These are phyloP conservation scores for Pseudochirops cupreus DNA, from an alignment of 2,797 vertebrate genomes.

Conservation along the genomic window DNA sequence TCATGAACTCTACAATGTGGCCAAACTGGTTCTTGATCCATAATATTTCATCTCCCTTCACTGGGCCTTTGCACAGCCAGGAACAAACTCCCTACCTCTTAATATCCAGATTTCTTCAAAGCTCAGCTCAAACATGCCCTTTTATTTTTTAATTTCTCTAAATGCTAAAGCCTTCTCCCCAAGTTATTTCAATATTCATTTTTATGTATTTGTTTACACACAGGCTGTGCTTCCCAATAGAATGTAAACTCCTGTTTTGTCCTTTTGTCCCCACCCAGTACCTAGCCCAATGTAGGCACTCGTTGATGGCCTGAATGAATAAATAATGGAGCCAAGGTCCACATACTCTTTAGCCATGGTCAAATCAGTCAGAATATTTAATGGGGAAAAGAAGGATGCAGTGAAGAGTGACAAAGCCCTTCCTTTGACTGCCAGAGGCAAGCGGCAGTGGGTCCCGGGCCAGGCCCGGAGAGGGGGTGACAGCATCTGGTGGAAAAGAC, in stretches of 20 bases:
- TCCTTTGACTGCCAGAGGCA: conserved; percentile 80
- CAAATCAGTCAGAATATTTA: conserved; percentile 81
- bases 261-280: neutral
- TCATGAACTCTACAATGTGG: neutral
- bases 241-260: neutral
- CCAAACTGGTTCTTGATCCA: neutral
- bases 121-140: neutral
- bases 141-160: neutral
- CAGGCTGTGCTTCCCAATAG: neutral
- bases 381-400: conserved; percentile 57
- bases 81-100: neutral
- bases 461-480: neutral
- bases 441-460: neutral
- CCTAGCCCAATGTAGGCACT: neutral
- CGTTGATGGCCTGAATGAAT: neutral
- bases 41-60: neutral
- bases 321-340: neutral
- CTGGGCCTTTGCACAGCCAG: neutral
- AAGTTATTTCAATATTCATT: neutral
- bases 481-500: conserved; percentile 51
- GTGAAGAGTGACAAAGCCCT: conserved; percentile 88
- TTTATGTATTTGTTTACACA: neutral
- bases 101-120: neutral
- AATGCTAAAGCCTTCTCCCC: neutral
- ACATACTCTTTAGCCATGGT: conserved; percentile 74